phyloP scores from a whole-genome alignment of 2,113 vertebrate genomes.

The Charina bottae region DNA sequence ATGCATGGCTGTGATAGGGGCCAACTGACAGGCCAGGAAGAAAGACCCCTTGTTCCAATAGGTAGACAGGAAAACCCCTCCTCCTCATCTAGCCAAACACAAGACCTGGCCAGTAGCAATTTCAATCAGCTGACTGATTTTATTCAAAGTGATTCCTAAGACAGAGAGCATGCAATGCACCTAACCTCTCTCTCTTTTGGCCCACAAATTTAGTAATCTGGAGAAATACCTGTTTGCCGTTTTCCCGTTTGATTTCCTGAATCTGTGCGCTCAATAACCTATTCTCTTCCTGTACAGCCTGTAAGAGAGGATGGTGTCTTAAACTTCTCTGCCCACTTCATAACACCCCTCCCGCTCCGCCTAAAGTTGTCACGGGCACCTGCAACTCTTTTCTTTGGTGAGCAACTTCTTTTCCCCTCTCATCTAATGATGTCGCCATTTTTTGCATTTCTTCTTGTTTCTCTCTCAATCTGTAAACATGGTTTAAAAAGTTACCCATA shows the following conservation, averaged over 20 bases:
- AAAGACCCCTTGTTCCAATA: background rate
- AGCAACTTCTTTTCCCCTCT: slow-evolving; percentile 76
- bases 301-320: slow-evolving; percentile 22
- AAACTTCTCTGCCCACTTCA: background rate
- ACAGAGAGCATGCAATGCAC: too few species aligned
- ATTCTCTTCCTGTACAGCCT: slow-evolving; percentile 77
- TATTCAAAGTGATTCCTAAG: background rate
- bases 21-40: background rate
- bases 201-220: background rate
- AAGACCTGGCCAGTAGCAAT: background rate
- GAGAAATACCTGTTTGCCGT: slow-evolving; percentile 70
- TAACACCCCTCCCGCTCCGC: background rate
- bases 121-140: slow-evolving; percentile 14
- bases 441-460: slow-evolving; percentile 84
- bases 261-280: slow-evolving; percentile 73
- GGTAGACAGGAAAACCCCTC: background rate
- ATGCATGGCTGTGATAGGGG: background rate
- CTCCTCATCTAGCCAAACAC: background rate
- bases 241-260: slow-evolving; percentile 74
- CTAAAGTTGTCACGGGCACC: slow-evolving; percentile 67
- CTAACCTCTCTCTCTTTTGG: too few species aligned
- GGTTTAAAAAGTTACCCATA: slow-evolving; percentile 4
- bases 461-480: slow-evolving; percentile 74
- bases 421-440: slow-evolving; percentile 78
- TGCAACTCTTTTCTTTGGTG: slow-evolving; percentile 79